Evolutionary conservation across 1,140 invertebrate genomes (phyloP).

Genomic region (Achatina immaculata): DNA sequence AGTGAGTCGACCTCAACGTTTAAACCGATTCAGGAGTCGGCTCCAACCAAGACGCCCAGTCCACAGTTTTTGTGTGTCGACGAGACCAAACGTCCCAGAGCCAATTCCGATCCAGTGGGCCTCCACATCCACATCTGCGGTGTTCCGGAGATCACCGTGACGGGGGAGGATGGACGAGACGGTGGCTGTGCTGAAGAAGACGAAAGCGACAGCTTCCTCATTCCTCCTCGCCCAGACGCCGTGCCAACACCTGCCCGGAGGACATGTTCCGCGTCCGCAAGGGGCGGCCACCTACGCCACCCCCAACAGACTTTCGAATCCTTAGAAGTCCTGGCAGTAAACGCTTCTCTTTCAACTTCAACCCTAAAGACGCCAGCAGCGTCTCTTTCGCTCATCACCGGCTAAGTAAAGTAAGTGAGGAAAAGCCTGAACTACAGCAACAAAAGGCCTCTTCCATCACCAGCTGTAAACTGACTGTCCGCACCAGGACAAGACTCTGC

Average conservation of each 20-base stretch:
- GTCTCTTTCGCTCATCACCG: constrained; percentile 25
- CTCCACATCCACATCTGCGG: constrained; percentile 4
- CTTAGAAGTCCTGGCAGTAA: constrained; percentile 11
- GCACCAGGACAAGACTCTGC: background rate
- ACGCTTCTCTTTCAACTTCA: constrained; percentile 30
- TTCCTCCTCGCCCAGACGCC: constrained; percentile 18
- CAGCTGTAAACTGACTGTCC: too few species aligned
- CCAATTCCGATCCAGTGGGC: constrained; percentile 32
- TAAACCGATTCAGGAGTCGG: background rate
- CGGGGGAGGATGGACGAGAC: constrained; percentile 12
- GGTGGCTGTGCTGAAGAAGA: background rate
- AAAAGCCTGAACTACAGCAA: background rate
- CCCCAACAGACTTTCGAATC: constrained; percentile 10
- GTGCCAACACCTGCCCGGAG: constrained; percentile 34
- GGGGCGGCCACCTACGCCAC: constrained; percentile 27
- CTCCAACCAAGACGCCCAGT: background rate
- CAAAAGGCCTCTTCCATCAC: background rate
- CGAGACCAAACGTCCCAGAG: constrained; percentile 30
- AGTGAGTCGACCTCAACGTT: background rate
- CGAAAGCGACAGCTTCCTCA: background rate
- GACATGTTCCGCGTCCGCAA: constrained; percentile 26
- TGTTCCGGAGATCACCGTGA: constrained; percentile 32
- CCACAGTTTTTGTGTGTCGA: constrained; percentile 19
- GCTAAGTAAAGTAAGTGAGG: constrained; percentile 27
- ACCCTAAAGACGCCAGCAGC: constrained; percentile 18